A percentile compares a stretch with the other conserved stretches of the same genome.
phyloP scores from a whole-genome alignment of 1,140 invertebrate species.

The Sarcophaga peregrina region DNA sequence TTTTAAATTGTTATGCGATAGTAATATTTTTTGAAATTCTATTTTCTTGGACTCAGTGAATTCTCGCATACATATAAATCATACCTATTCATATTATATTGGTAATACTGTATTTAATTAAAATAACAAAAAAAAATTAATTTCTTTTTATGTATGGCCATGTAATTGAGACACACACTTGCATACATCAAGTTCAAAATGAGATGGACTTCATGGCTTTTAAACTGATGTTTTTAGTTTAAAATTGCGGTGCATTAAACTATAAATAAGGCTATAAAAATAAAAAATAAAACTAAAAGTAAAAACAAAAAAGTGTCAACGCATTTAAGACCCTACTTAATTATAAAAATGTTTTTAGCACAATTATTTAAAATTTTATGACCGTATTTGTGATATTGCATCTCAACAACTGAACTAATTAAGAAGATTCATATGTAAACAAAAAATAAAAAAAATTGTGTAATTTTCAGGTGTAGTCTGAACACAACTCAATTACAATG shows the following conservation, averaged over 20 bases:
- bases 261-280: background rate
- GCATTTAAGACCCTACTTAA: background rate
- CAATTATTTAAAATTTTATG: background rate
- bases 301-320: constrained; percentile 10
- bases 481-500: too few relatives aligned
- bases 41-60: too few relatives aligned
- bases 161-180: background rate
- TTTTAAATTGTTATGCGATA: too few relatives aligned
- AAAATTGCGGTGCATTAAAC: background rate
- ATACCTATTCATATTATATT: too few relatives aligned
- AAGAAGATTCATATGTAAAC: background rate
- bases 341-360: background rate
- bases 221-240: background rate
- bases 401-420: background rate
- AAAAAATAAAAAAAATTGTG: background rate
- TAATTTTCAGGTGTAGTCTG: too few relatives aligned
- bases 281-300: background rate
- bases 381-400: background rate
- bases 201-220: constrained; percentile 21
- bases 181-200: background rate
- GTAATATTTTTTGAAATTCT: too few relatives aligned
- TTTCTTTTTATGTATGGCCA: background rate
- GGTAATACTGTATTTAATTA: too few relatives aligned
- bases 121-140: too few relatives aligned
- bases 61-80: too few relatives aligned